Conservation (phyloP, 2,888 invertebrate genomes). For the Cecidostiba fungosa region DNA sequence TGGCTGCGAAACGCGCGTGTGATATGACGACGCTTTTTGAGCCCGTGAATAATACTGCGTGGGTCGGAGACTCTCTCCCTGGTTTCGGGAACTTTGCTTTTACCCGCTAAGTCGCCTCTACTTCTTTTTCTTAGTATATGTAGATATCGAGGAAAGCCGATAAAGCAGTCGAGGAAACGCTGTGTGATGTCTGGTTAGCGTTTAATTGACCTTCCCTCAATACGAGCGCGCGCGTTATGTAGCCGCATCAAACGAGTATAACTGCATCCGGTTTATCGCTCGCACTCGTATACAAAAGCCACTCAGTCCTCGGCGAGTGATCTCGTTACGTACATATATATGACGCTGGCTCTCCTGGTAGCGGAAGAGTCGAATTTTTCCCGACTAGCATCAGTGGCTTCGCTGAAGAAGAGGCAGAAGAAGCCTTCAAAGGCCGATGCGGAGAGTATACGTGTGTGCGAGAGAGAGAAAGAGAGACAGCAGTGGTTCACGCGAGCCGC, state of each 20-base stretch:
- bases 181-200: constrained; percentile 7
- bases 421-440: constrained; percentile 1
- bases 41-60: too few species aligned
- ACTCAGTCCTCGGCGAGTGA: background rate
- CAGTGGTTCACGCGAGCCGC: constrained; percentile 69
- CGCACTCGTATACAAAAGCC: background rate
- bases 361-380: constrained; percentile 35
- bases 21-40: background rate
- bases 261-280: constrained; percentile 43
- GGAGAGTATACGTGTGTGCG: too few species aligned
- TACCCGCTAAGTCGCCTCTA: background rate
- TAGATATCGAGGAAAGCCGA: too few species aligned
- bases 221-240: background rate
- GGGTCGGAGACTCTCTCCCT: too few species aligned
- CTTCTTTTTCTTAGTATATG: background rate
- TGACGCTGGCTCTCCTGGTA: constrained; percentile 32
- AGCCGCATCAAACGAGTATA: background rate
- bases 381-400: too few species aligned
- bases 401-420: background rate
- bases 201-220: constrained; percentile 34
- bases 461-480: background rate
- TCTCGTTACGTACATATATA: background rate
- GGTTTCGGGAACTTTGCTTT: too few species aligned
- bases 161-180: background rate
- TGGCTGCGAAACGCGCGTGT: too few species aligned